Evolutionary conservation across 2,797 vertebrate genomes (phyloP).

Genomic region (Sphaeramia orbicularis): DNA sequence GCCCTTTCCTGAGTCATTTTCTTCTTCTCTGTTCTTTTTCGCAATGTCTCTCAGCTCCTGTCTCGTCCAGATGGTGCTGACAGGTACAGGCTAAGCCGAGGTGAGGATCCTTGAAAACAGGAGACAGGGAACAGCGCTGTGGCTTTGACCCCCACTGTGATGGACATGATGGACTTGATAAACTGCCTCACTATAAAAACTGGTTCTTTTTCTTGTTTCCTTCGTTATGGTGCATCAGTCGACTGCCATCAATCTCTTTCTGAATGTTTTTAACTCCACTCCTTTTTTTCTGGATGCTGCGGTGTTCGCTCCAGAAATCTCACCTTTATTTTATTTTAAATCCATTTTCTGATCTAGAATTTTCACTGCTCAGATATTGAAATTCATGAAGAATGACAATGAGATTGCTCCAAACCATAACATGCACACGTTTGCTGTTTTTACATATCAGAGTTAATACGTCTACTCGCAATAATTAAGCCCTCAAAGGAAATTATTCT

Average conservation of each 20-base stretch:
- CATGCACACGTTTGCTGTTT: too few species aligned
- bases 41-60: neutral
- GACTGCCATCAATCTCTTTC: constrained; percentile 23
- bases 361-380: too few species aligned
- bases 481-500: too few species aligned
- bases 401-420: too few species aligned
- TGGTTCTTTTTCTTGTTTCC: constrained; percentile 1
- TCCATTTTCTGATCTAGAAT: too few species aligned
- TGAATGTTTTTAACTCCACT: neutral
- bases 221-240: constrained; percentile 21
- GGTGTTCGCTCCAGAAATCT: too few species aligned
- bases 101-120: constrained; percentile 5
- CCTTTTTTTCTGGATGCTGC: too few species aligned
- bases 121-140: neutral
- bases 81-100: neutral
- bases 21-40: neutral
- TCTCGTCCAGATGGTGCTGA: constrained; percentile 1
- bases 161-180: constrained; percentile 35
- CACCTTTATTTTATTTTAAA: too few species aligned
- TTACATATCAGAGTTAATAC: too few species aligned
- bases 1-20: too few species aligned
- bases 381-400: too few species aligned
- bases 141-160: constrained; percentile 31
- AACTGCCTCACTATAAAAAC: constrained; percentile 1
- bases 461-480: too few species aligned